Percentiles rank a stretch among this genome's conserved stretches.
These are phyloP conservation scores for Lithophane leautieri DNA, from an alignment of 2,888 invertebrate genomes.

Conservation along the genomic window DNA sequence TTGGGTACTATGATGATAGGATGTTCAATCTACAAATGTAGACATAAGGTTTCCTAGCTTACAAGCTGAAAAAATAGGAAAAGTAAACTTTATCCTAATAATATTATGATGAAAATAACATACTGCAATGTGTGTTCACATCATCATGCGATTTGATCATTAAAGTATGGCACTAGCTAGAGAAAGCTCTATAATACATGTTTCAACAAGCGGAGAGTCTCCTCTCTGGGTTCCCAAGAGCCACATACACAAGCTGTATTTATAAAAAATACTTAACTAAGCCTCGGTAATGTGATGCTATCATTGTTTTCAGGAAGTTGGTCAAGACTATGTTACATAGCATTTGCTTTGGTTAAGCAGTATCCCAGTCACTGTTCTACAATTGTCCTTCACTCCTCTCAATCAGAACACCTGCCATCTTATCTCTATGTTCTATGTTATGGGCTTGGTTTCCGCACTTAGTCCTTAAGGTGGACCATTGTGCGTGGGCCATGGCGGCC, in stretches of 20 bases:
- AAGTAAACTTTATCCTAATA: not conserved
- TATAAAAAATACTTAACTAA: not conserved
- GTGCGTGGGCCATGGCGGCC: no score
- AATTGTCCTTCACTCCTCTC: not conserved
- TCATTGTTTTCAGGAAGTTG: not conserved
- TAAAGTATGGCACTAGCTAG: not conserved
- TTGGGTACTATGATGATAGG: not conserved
- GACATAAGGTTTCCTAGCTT: no score
- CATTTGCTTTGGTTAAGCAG: not conserved
- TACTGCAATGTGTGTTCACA: not conserved
- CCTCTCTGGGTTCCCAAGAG: not conserved
- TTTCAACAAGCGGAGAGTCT: not conserved
- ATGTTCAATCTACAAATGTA: not conserved
- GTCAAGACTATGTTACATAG: not conserved
- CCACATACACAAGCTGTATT: not conserved
- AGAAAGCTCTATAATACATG: not conserved
- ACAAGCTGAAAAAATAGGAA: not conserved
- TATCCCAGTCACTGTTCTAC: not conserved
- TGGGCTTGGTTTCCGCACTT: no score
- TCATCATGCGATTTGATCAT: not conserved
- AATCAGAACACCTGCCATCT: no score
- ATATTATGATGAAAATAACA: not conserved
- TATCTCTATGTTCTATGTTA: no score
- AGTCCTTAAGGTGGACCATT: no score
- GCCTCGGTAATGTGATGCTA: not conserved